phyloP scores from a whole-genome alignment of 2,797 vertebrate species.

The Acipenser transmontanus region DNA sequence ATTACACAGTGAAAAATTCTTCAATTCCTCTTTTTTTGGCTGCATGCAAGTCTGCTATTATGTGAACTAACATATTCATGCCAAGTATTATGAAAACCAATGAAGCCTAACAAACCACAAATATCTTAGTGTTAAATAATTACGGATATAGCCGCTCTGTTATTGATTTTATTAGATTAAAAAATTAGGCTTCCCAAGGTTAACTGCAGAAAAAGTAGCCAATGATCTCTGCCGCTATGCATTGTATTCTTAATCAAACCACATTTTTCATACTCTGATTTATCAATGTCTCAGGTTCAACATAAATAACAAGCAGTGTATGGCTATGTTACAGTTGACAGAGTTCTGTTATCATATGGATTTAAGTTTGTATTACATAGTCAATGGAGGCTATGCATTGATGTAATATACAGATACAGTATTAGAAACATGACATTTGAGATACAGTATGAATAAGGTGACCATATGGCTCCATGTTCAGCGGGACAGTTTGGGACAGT shows the following conservation, averaged over 20 bases:
- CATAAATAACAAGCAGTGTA: slow-evolving; percentile 14
- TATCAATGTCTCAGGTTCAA: slow-evolving; percentile 16
- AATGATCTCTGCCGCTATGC: not conserved
- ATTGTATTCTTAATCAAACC: slow-evolving; percentile 14
- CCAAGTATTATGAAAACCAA: slow-evolving; percentile 14
- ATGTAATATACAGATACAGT: no score
- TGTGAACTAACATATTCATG: slow-evolving; percentile 12
- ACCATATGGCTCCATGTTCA: no score
- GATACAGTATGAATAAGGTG: no score
- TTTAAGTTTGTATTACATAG: no score
- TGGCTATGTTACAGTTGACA: no score
- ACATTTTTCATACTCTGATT: slow-evolving; percentile 11
- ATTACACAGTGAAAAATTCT: no score
- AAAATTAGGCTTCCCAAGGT: slow-evolving; percentile 15
- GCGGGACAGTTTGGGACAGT: no score
- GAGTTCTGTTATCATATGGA: no score
- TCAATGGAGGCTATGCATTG: no score
- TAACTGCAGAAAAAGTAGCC: slow-evolving; percentile 10
- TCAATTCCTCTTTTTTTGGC: not conserved
- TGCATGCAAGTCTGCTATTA: not conserved
- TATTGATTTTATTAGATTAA: slow-evolving; percentile 13
- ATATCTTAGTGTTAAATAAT: slow-evolving; percentile 20
- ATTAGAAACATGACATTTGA: no score
- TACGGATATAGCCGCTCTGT: slow-evolving; percentile 15
- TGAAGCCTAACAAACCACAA: slow-evolving; percentile 16